Base-by-base conservation (phyloP, 2,797 vertebrate genomes). In the Phoebastria nigripes region DNA sequence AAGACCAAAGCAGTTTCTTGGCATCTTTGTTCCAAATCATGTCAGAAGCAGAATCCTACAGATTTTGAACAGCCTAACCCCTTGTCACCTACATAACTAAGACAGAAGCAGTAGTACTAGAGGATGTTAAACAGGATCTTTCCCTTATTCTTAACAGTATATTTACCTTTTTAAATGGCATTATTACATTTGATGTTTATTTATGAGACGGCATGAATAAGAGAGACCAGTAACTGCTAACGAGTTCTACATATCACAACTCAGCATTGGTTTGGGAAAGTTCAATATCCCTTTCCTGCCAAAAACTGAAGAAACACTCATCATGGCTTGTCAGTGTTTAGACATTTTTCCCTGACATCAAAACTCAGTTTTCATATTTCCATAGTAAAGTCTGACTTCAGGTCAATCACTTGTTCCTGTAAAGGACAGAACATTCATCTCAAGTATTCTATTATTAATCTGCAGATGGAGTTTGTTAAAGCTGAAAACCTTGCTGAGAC, bases 401-500 rank as follows among this genome's bases (percentile, higher is more conserved):
- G 93, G 86, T 94, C 89, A 93, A 55, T 76, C 67, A 31, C 85
- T 90, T 51, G 33, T 62, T 80, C 89, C 81, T 54, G 44, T 67
- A 49, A 76, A 91, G 87, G 51, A 84, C 79, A 88, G 84, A 92
- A 91, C 49, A 92, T 85, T 69, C 77, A 88, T 82, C 84, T 86
- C 82, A 71, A 94, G 62, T 29, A 35, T 82, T 89, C 82, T 89
- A 70, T 84, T 94, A 94, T 86, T 86, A 93, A 91, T 91, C 91
- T 91, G 82, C 93, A 95, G 89, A 91, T 90, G 93, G 58, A 94
- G 69, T 63, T 87, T 76, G 80, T 92, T 87, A 87, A 89, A 91
- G 79, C 79, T 58, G 79, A 90, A 80, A 87, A 87, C 70, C 92
- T 61, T 44, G 65, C 92, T 90, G 91, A 95, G 73, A 77, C 42